A percentile compares a stretch with the other conserved stretches of the same genome.
These are phyloP conservation scores for Scolopax mira DNA, from an alignment of 2,113 vertebrate species.

Conservation along the genomic window DNA sequence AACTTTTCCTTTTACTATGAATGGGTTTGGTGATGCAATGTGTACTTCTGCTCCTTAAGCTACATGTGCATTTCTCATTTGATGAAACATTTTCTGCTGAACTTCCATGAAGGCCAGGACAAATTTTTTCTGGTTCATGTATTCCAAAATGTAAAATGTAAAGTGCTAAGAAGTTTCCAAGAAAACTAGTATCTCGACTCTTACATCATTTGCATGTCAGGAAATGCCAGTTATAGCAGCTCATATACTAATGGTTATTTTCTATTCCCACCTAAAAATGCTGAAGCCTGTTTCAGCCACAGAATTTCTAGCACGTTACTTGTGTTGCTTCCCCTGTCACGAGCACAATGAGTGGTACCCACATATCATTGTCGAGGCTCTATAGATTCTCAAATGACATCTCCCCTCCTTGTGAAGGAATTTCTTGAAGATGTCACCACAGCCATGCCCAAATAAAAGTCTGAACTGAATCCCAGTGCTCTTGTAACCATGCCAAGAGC, in stretches of 20 bases:
- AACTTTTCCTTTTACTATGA: neutral
- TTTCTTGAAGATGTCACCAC: neutral
- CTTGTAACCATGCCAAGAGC: neutral
- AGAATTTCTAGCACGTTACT: neutral
- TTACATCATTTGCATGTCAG: neutral
- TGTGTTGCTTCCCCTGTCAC: neutral
- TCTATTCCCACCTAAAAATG: neutral
- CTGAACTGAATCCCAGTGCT: neutral
- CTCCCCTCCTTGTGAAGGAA: neutral
- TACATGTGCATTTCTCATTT: neutral
- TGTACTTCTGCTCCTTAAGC: neutral
- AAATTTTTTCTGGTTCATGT: neutral
- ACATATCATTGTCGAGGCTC: neutral
- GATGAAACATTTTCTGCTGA: neutral
- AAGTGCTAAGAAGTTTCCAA: neutral
- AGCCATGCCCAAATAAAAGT: neutral
- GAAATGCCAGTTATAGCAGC: slow-evolving; percentile 3
- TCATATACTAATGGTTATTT: neutral
- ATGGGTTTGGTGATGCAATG: neutral
- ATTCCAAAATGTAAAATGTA: neutral
- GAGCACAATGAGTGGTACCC: neutral
- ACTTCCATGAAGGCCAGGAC: neutral
- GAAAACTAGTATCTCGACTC: neutral
- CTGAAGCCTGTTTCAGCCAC: neutral
- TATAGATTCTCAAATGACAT: neutral